A percentile compares a stretch with the other conserved stretches of the same genome.
Evolutionary conservation across 2,888 invertebrate genomes (phyloP).

Genomic region (Branchipolynoe longqiensis): DNA sequence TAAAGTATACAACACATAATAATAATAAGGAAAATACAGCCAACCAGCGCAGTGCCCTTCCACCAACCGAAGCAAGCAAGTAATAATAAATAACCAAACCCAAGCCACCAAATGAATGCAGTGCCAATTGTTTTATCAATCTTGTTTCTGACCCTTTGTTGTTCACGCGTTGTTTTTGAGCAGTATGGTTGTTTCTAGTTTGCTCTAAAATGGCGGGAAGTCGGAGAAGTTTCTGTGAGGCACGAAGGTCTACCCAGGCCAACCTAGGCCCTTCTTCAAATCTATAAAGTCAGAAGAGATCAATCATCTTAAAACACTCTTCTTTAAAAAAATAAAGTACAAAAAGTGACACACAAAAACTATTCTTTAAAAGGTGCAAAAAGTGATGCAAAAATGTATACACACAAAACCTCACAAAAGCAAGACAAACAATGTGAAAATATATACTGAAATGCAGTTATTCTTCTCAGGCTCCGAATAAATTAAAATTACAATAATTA

Average conservation of each 20-base stretch:
- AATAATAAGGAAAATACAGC: no score
- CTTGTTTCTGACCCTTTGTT: background rate
- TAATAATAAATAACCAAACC: background rate
- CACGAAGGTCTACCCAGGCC: conserved; percentile 20
- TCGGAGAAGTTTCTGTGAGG: background rate
- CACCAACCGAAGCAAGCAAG: no score
- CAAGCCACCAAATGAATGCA: background rate
- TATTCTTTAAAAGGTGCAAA: no score
- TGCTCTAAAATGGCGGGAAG: background rate
- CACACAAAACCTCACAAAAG: background rate
- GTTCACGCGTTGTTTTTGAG: conserved; percentile 2
- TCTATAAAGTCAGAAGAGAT: conserved; percentile 6
- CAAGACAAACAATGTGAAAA: no score
- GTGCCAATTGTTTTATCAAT: background rate
- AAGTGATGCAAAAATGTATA: background rate
- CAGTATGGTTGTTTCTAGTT: background rate
- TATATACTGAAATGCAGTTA: no score
- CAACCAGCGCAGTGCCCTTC: no score
- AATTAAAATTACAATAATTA: no score
- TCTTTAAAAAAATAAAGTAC: no score
- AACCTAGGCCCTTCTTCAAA: background rate
- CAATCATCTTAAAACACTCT: no score
- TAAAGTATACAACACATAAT: no score
- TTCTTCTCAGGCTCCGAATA: no score
- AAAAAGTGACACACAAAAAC: no score